These are phyloP conservation scores for Drosophila testacea DNA, from an alignment of 2,888 invertebrate genomes.

Conservation along the genomic window DNA sequence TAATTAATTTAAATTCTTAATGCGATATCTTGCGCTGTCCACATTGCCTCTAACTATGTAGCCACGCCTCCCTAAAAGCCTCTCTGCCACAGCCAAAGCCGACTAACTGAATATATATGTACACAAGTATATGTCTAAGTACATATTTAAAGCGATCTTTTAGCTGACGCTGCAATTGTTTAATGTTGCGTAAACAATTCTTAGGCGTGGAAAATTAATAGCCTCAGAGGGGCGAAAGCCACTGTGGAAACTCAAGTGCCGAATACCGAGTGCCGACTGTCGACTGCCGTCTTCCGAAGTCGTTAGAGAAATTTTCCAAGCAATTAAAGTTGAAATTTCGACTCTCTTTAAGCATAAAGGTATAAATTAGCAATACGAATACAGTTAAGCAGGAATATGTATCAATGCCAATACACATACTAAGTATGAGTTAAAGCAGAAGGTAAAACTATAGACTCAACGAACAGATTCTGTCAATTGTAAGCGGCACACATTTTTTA, in stretches of 20 bases:
- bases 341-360: conserved; percentile 6
- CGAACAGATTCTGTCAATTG: conserved; percentile 43
- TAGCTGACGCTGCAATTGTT: conserved; percentile 71
- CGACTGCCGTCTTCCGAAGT: conserved; percentile 23
- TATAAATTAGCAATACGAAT: conserved; percentile 13
- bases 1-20: conserved; percentile 80
- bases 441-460: conserved; percentile 29
- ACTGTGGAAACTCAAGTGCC: conserved; percentile 29
- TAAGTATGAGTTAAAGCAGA: not conserved
- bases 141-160: conserved; percentile 50
- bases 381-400: not conserved
- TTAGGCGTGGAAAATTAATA: conserved; percentile 70
- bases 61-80: conserved; percentile 24
- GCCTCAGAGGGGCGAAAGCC: conserved; percentile 24
- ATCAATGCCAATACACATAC: not conserved
- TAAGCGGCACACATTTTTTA: conserved; percentile 46
- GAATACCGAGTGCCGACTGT: not conserved
- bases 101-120: conserved; percentile 4
- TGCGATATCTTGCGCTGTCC: conserved; percentile 65
- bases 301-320: conserved; percentile 65
- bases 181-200: conserved; percentile 74
- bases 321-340: conserved; percentile 61
- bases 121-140: not conserved
- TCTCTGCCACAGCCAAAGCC: conserved; percentile 6
- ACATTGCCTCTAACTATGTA: conserved; percentile 49